Conservation (phyloP, 2,888 invertebrate species). For the Diadromus collaris region DNA sequence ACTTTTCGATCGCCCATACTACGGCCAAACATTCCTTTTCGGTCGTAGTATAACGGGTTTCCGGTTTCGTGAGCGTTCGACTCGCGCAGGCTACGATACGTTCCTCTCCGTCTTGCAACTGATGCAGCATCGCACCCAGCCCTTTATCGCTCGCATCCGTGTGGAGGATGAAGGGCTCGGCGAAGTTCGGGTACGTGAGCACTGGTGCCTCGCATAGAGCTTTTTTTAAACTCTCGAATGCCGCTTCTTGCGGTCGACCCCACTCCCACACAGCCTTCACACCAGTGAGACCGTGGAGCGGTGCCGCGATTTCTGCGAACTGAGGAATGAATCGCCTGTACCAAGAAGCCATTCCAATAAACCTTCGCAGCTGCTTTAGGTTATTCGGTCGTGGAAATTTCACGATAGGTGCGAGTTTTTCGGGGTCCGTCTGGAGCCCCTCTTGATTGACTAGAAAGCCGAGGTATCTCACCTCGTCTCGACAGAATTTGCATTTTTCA, state of each 20-base stretch:
- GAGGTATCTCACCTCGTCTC: conserved; percentile 60
- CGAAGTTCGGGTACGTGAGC: conserved; percentile 33
- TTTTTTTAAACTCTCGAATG: neutral
- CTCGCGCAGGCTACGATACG: conserved; percentile 59
- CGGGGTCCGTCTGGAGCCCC: conserved; percentile 57
- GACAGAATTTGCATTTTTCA: conserved; percentile 49
- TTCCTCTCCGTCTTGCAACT: conserved; percentile 44
- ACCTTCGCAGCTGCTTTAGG: conserved; percentile 59
- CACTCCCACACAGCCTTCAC: conserved; percentile 19
- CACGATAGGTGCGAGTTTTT: conserved; percentile 42
- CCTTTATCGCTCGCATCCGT: conserved; percentile 60
- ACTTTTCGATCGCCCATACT: conserved; percentile 62
- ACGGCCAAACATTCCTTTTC: conserved; percentile 67
- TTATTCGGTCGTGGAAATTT: conserved; percentile 60
- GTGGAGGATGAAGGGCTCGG: conserved; percentile 50
- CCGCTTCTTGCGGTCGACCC: conserved; percentile 1
- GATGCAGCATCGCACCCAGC: conserved; percentile 51
- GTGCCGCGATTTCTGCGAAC: conserved; percentile 53
- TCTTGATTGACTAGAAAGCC: conserved; percentile 66
- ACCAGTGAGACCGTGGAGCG: conserved; percentile 60
- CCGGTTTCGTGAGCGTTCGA: conserved; percentile 39
- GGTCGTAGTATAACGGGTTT: conserved; percentile 57
- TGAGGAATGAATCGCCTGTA: conserved; percentile 65
- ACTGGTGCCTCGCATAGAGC: neutral
- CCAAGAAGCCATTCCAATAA: conserved; percentile 67